Percentiles rank a stretch among this genome's conserved stretches.
These are phyloP conservation scores for Sapajus apella DNA, from an alignment of 2,113 vertebrate species.

Conservation along the genomic window DNA sequence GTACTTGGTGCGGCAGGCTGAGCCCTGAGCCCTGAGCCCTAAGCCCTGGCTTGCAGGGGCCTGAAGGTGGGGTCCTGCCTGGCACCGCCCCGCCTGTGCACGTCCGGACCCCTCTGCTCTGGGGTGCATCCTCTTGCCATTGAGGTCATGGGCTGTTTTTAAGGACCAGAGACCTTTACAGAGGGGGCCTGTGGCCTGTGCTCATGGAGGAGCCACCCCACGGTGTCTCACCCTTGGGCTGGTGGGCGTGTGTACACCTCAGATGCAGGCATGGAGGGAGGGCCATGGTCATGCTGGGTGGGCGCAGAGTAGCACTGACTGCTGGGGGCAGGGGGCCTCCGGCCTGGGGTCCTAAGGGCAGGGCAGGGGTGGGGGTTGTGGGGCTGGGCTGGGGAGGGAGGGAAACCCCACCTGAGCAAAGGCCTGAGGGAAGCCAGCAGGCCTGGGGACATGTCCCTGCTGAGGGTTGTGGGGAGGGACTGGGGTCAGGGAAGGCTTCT, in stretches of 20 bases:
- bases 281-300: background rate
- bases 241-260: accelerated
- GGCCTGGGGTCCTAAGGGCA: no score
- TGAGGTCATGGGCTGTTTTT: background rate
- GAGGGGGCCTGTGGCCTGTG: background rate
- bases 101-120: background rate
- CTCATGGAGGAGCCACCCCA: background rate
- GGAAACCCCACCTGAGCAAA: no score
- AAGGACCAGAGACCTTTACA: background rate
- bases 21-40: background rate
- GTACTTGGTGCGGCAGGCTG: background rate
- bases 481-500: background rate
- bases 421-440: no score
- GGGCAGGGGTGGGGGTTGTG: no score
- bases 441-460: background rate
- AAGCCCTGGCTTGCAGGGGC: accelerated
- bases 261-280: background rate
- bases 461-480: background rate
- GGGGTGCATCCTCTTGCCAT: background rate
- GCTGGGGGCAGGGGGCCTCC: no score
- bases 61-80: background rate
- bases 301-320: background rate
- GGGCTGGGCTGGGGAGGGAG: background rate
- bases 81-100: accelerated
- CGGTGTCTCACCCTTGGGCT: background rate